These are phyloP conservation scores for Hydropsyche tenuis DNA, from an alignment of 1,140 invertebrate genomes.

Conservation along the genomic window DNA sequence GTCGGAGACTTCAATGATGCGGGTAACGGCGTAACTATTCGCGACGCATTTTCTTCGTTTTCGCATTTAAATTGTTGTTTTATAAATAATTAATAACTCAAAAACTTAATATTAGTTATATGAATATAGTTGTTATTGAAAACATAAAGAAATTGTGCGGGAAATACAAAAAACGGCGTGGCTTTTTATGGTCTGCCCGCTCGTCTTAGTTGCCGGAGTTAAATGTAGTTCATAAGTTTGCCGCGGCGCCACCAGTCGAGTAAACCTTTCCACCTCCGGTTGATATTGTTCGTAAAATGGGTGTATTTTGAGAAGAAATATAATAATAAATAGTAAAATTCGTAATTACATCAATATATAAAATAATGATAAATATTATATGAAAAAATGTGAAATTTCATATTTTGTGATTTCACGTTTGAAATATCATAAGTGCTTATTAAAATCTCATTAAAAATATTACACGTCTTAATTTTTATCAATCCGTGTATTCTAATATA, in stretches of 20 bases:
- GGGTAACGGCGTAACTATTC: conserved; percentile 7
- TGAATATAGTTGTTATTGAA: too few species aligned
- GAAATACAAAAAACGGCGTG: background rate
- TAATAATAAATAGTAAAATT: too few species aligned
- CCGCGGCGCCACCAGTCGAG: conserved; percentile 1
- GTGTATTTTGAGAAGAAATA: too few species aligned
- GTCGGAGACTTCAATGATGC: conserved; percentile 26
- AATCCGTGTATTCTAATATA: too few species aligned
- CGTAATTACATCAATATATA: too few species aligned
- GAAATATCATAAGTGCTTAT: too few species aligned
- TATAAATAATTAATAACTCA: too few species aligned
- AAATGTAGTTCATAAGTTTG: background rate
- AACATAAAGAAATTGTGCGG: background rate
- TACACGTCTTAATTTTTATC: too few species aligned
- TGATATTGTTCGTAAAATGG: background rate
- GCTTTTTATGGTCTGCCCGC: conserved; percentile 35
- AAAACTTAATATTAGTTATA: background rate
- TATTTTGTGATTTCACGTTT: too few species aligned
- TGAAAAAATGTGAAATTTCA: too few species aligned
- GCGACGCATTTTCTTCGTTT: background rate
- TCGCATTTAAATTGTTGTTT: background rate
- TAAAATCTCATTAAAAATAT: too few species aligned
- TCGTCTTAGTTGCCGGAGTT: conserved; percentile 32
- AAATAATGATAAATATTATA: too few species aligned
- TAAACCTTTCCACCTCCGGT: background rate